Percentiles rank a stretch among this genome's conserved stretches.
phyloP scores from a whole-genome alignment of 2,888 invertebrate species.

The Mesorhabditis spiculigera region DNA sequence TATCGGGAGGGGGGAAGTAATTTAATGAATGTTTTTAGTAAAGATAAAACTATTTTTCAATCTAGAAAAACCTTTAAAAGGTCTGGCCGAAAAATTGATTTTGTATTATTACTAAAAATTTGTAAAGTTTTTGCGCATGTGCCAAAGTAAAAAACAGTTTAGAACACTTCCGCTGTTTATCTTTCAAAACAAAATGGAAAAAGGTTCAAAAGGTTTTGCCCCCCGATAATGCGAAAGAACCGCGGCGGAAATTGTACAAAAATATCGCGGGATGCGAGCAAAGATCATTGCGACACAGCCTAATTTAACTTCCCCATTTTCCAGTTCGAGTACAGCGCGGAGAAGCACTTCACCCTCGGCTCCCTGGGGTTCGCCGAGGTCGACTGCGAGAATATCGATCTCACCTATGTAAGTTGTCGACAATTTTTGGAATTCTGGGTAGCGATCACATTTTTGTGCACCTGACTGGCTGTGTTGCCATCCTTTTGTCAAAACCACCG shows the following conservation, averaged over 20 bases:
- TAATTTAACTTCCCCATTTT: slow-evolving; percentile 15
- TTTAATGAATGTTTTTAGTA: no score
- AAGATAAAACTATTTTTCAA: no score
- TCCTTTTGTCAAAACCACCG: no score
- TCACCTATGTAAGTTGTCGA: slow-evolving; percentile 75
- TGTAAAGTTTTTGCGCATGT: neutral
- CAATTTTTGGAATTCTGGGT: no score
- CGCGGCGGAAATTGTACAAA: no score
- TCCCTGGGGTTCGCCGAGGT: slow-evolving; percentile 92
- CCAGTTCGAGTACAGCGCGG: slow-evolving; percentile 83
- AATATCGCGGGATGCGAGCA: no score
- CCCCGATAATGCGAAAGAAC: no score
- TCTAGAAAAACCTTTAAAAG: neutral
- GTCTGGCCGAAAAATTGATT: neutral
- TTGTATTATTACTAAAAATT: neutral
- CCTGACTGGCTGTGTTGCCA: no score
- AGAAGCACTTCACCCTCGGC: slow-evolving; percentile 90
- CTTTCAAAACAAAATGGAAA: neutral
- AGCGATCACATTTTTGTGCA: no score
- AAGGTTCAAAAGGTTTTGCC: no score
- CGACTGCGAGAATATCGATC: slow-evolving; percentile 94
- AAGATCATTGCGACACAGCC: neutral
- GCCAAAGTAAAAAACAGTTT: neutral
- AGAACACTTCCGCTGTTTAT: no score
- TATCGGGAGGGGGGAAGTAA: neutral